phyloP scores from a whole-genome alignment of 2,797 vertebrate species.

The Arremon brunneinucha region DNA sequence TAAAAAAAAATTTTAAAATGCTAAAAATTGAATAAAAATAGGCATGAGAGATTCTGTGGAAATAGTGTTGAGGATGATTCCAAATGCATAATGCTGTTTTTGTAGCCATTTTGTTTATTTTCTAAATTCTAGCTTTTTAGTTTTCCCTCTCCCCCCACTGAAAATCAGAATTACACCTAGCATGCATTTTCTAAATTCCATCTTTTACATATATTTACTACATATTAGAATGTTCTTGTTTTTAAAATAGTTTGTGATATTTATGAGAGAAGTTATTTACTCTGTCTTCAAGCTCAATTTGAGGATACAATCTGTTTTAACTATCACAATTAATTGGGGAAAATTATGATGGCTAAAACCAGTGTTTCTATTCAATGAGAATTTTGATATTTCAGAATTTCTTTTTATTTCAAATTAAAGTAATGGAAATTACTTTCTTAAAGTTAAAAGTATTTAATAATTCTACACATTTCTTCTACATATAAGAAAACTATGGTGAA shows the following conservation, averaged over 20 bases:
- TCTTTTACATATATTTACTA: not conserved
- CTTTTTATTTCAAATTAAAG: not conserved
- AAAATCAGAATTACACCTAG: not conserved
- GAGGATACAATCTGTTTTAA: not conserved
- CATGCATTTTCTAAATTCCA: not conserved
- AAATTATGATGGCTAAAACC: not conserved
- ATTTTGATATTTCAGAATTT: not conserved
- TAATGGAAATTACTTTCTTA: not conserved
- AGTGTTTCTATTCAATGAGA: not conserved
- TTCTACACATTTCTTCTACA: not conserved
- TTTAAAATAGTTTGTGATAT: not conserved
- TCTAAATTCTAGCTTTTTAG: not conserved
- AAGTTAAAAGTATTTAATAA: not conserved
- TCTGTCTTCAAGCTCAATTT: not conserved
- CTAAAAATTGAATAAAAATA: not conserved
- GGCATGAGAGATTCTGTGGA: not conserved
- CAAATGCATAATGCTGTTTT: not conserved
- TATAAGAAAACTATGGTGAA: not conserved
- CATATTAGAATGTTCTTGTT: not conserved
- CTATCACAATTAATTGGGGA: not conserved
- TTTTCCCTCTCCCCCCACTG: fast-evolving
- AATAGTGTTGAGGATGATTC: not conserved
- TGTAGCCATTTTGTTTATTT: not conserved
- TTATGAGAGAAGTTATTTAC: not conserved
- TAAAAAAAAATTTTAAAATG: not conserved